Evolutionary conservation across 30 jellyfish, hydroid and myxozoan species (phyloP), one percentile per base, ranked within the genome.

Genomic region (Sanderia malayensis): DNA sequence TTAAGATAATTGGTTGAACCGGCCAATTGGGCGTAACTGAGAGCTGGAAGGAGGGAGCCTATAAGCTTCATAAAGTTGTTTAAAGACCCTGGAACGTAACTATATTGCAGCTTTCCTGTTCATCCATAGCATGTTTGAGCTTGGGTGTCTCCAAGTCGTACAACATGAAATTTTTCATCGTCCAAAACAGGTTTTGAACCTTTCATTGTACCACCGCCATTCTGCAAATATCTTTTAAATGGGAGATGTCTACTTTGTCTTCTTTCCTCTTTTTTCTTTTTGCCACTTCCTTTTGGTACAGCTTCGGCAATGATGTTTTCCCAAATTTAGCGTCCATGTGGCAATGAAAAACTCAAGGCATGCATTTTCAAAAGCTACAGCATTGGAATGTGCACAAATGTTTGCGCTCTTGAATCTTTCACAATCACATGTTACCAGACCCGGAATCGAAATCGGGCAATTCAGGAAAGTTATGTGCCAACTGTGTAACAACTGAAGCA

Each of bases 291-390:
- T 41, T 41, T 41, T 41, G 55, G 55, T 41, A 41, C 8, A 41
- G 55, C 55, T 41, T 41, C 11, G 55, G 15, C 55, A 41, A 41
- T 41, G 55, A 41, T 6, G 55, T 15, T 41, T n/a, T 41, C 55
- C 55, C 55, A 41, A 41, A 41, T 41, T 41, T 41, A 15, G 55
- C 15, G 55, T 41, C 55, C 55, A 6, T 41, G 8, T 41, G 55
- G 55, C 55, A 41, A 41, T 41, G 55, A 41, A 41, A 41, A 41
- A 41, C n/a, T 41, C 55, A 41, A 41, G 55, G 55, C 55, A 41
- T 8, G 55, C 55, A 41, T 41, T 41, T 41, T 41, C 15, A 41
- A 41, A 41, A 41, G 55, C 55, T 41, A 41, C 55, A 41, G 55
- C 55, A 41, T 6, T 41, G 55, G 55, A 41, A 41, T 41, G 55